These are phyloP conservation scores for Melanotaenia maccullochi DNA, from an alignment of 2,797 vertebrate genomes.

Conservation along the genomic window DNA sequence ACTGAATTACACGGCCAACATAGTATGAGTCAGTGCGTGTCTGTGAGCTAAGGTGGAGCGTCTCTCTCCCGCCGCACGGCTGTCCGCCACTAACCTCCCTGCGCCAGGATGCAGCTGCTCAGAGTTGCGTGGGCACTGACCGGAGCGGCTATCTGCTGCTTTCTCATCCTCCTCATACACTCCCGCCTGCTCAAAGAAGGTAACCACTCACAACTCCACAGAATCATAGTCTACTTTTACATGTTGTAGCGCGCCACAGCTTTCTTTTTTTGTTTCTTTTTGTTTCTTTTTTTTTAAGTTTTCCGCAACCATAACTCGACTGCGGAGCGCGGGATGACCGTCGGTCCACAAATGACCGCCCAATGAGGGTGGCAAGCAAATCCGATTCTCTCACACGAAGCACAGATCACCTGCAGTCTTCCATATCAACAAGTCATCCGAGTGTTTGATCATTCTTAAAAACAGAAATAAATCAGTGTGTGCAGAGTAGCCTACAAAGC, in stretches of 20 bases:
- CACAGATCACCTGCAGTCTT: background rate
- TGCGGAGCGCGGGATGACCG: background rate
- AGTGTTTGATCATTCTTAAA: slow-evolving; percentile 10
- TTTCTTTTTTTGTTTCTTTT: background rate
- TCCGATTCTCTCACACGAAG: background rate
- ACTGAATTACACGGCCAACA: slow-evolving; percentile 39
- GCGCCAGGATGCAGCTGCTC: slow-evolving; percentile 95
- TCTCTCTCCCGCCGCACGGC: slow-evolving; percentile 48
- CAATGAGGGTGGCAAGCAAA: background rate
- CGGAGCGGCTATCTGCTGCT: slow-evolving; percentile 96
- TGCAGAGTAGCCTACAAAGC: background rate
- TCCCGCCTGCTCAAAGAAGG: slow-evolving; percentile 97
- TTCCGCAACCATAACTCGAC: background rate
- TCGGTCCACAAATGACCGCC: background rate
- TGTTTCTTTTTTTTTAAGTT: slow-evolving; percentile 36
- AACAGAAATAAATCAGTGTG: background rate
- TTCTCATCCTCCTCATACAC: slow-evolving; percentile 93
- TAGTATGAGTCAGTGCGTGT: slow-evolving; percentile 69
- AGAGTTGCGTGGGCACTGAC: slow-evolving; percentile 97
- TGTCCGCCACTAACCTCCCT: slow-evolving; percentile 57
- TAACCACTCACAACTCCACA: slow-evolving; percentile 76
- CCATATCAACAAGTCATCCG: slow-evolving; percentile 60
- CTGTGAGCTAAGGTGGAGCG: slow-evolving; percentile 70
- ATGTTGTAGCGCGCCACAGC: background rate
- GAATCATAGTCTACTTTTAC: background rate